These are phyloP conservation scores for Dipodomys merriami DNA, from an alignment of 2,113 vertebrate species.

Conservation along the genomic window DNA sequence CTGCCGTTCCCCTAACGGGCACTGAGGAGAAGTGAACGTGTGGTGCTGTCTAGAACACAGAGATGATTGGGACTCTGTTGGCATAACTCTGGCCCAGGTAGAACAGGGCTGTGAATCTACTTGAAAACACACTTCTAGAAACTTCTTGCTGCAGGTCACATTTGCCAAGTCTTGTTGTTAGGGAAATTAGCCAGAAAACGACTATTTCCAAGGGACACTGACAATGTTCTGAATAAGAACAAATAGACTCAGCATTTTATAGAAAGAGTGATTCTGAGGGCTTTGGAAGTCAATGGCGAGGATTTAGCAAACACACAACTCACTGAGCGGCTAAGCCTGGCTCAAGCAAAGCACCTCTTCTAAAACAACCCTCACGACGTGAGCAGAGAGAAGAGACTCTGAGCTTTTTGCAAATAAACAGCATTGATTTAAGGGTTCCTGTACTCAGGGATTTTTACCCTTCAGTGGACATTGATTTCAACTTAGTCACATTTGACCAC, in stretches of 20 bases:
- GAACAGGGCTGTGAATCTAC: neutral
- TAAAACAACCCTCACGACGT: neutral
- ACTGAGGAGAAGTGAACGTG: neutral
- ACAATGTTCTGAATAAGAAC: neutral
- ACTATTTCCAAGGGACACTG: slow-evolving; percentile 33
- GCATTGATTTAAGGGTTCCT: neutral
- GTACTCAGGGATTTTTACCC: neutral
- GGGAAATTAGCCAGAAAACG: slow-evolving; percentile 30
- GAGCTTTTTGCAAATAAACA: neutral
- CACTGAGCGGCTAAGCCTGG: neutral
- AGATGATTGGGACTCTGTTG: fast-evolving
- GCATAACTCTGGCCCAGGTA: neutral
- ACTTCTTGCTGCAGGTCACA: neutral
- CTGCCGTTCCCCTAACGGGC: neutral
- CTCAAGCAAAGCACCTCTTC: neutral
- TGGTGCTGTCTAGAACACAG: neutral
- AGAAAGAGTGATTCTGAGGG: neutral
- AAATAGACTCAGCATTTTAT: neutral
- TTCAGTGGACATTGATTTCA: neutral
- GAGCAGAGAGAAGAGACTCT: neutral
- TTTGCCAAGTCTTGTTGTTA: neutral
- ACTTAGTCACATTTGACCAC: neutral
- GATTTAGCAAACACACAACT: neutral
- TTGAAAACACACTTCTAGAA: neutral
- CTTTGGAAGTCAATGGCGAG: neutral